Percentiles rank a stretch among this genome's conserved stretches.
These are phyloP conservation scores for Adoxophyes honmai DNA, from an alignment of 1,140 invertebrate genomes.

Conservation along the genomic window DNA sequence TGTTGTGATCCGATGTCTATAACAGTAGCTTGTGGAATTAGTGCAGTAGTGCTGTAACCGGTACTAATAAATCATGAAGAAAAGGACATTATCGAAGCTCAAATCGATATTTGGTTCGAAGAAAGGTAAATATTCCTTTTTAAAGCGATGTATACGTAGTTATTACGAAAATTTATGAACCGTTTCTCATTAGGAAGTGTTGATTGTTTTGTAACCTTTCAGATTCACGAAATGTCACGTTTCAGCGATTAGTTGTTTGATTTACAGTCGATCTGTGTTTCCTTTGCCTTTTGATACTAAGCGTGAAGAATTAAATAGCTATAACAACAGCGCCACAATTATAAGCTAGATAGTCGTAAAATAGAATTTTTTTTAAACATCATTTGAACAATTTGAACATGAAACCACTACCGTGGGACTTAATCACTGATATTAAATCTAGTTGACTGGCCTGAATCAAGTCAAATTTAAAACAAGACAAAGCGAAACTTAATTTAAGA, in stretches of 20 bases:
- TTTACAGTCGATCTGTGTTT: slow-evolving; percentile 9
- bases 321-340: too few species aligned
- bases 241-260: background rate
- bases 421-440: too few species aligned
- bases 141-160: background rate
- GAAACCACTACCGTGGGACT: too few species aligned
- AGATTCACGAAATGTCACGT: slow-evolving; percentile 3
- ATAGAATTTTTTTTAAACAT: too few species aligned
- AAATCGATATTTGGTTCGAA: slow-evolving; percentile 65
- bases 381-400: too few species aligned
- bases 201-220: slow-evolving; percentile 4
- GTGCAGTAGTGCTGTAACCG: slow-evolving; percentile 29
- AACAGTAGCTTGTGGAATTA: slow-evolving; percentile 43
- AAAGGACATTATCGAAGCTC: slow-evolving; percentile 62
- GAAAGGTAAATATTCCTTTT: slow-evolving; percentile 51
- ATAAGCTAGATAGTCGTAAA: too few species aligned
- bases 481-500: too few species aligned
- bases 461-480: too few species aligned
- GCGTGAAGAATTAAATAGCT: too few species aligned
- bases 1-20: slow-evolving; percentile 57
- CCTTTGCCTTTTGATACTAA: background rate
- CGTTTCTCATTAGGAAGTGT: background rate
- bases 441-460: too few species aligned
- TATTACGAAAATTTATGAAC: background rate
- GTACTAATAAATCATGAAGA: slow-evolving; percentile 61